Conservation (phyloP, 2,113 vertebrate species). For the Siphamia tubifer region DNA sequence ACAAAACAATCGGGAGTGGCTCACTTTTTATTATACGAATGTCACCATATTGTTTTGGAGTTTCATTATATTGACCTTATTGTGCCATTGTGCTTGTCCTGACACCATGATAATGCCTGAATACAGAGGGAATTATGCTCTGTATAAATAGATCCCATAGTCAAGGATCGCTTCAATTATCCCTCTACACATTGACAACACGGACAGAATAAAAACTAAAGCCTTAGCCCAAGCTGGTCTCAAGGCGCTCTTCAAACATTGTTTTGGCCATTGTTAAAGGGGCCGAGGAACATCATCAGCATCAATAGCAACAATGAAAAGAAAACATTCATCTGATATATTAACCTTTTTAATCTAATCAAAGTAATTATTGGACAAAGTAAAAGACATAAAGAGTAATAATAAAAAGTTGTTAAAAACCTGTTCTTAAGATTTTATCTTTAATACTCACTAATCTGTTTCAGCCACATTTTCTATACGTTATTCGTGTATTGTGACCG, state of each 20-base stretch:
- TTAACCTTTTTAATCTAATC: slow-evolving; percentile 43
- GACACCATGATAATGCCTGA: slow-evolving; percentile 80
- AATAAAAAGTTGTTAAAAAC: not conserved
- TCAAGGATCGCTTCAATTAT: slow-evolving; percentile 78
- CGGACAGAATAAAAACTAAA: slow-evolving; percentile 74
- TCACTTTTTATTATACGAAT: slow-evolving; percentile 66
- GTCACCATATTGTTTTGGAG: slow-evolving; percentile 79
- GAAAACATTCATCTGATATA: slow-evolving; percentile 59
- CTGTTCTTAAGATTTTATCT: accelerated
- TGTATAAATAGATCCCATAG: slow-evolving; percentile 79
- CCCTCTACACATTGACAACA: slow-evolving; percentile 78
- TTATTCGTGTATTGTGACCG: not conserved
- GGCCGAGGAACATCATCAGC: slow-evolving; percentile 68
- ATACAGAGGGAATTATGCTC: slow-evolving; percentile 79
- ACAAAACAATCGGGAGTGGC: slow-evolving; percentile 53
- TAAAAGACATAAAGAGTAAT: not conserved
- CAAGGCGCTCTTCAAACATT: slow-evolving; percentile 76
- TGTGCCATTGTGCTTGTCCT: slow-evolving; percentile 78
- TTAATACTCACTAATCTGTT: not conserved
- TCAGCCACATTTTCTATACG: not conserved
- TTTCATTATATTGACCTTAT: slow-evolving; percentile 83
- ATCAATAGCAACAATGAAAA: slow-evolving; percentile 63
- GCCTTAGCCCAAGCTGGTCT: slow-evolving; percentile 72
- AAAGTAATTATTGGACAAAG: slow-evolving; percentile 5
- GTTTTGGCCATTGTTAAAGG: slow-evolving; percentile 68